Conservation (phyloP, 2,797 vertebrate species). For the Allobates femoralis region DNA sequence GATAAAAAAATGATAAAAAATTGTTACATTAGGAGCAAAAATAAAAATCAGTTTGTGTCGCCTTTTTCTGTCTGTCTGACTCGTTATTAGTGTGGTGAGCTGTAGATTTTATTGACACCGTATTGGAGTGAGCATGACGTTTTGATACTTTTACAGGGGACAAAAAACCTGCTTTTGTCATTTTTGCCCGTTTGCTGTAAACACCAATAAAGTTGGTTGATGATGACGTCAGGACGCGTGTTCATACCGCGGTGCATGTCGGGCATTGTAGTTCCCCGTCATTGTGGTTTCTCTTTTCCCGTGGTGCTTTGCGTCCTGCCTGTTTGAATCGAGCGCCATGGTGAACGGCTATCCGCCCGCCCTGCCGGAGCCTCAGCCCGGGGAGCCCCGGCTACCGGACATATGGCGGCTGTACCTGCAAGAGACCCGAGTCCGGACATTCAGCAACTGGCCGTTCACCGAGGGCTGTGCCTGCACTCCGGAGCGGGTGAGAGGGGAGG, state of each 20-base stretch:
- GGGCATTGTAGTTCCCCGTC: background rate
- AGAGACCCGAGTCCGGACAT: slow-evolving; percentile 82
- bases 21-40: no score
- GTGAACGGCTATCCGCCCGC: background rate
- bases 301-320: slow-evolving; percentile 34
- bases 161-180: no score
- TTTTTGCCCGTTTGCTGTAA: background rate
- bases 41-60: no score
- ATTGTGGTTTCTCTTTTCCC: slow-evolving; percentile 42
- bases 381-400: slow-evolving; percentile 56
- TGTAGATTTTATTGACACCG: no score
- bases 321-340: slow-evolving; percentile 49
- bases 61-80: no score
- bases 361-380: background rate
- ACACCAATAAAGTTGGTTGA: background rate
- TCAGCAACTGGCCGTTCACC: slow-evolving; percentile 84
- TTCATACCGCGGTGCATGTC: background rate
- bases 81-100: no score
- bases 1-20: no score
- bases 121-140: no score
- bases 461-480: slow-evolving; percentile 82
- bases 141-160: no score
- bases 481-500: slow-evolving; percentile 76
- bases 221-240: background rate
- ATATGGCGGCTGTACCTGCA: slow-evolving; percentile 77